Evolutionary conservation across 1,140 invertebrate species (phyloP), one percentile per base, ranked within the genome.

Genomic region (Pseudomyrmex gracilis): DNA sequence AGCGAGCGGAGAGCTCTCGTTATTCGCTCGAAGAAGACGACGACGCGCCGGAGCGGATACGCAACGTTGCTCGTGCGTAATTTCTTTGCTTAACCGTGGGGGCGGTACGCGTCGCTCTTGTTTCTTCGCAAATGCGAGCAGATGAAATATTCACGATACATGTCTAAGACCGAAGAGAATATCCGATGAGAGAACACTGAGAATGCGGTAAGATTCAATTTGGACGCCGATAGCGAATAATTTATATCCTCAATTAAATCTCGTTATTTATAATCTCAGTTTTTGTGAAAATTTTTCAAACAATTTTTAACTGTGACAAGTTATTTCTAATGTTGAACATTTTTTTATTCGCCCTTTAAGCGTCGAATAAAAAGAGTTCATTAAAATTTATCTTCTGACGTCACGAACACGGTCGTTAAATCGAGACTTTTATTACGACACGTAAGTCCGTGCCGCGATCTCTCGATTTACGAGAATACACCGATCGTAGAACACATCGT

Each of bases 11-110:
- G 68, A 34, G 12, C 43, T 78, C 74, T 68, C 74, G 63, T 78
- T 78, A 67, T 17, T 20, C 24, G 34, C 51, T 68, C 51, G 10
- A 51, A 20, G 63, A 47, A 22, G 20, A 24, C 22, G 51, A 24
- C 66, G 60, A 55, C 63, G 17, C 63, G 13, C 24, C 34, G 34
- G 17, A 1, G 34, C 51, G 60, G 60, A 64, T 24, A 66, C 73
- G 74, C 24, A 45, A 78, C 9, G 51, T 78, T 78, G 74, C 63
- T 45, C 63, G 49, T 17, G 74, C 76, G 74, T 78, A 22, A 78
- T 47, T 78, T 78, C 64, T 70, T 45, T 43, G 34, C 51, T 34
- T 34, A 34, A 45, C 34, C 73, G 20, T 12, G 53, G 58, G 22
- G 22, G n/a, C 5, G 5, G 34, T 53, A 34, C 34, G 60, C 61